Evolutionary conservation across 2,797 vertebrate genomes (phyloP).

Genomic region (Schizopygopsis pylzovi): DNA sequence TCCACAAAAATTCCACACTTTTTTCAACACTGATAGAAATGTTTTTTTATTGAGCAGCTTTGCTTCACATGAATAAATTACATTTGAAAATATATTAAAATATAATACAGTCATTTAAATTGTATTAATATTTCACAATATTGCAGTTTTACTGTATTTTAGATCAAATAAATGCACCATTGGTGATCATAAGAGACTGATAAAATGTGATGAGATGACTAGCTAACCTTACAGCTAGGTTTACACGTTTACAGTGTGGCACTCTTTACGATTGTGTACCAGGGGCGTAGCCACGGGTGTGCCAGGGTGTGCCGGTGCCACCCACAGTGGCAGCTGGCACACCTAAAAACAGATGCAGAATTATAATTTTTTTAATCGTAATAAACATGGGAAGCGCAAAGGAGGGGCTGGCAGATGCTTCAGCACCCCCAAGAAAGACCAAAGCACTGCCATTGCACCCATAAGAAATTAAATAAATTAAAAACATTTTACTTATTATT

Average conservation of each 20-base stretch:
- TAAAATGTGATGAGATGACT: background rate
- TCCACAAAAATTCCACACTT: background rate
- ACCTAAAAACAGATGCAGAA: too few relatives aligned
- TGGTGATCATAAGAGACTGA: background rate
- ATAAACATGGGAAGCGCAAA: too few relatives aligned
- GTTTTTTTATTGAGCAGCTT: background rate
- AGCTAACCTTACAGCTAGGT: background rate
- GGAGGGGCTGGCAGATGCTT: too few relatives aligned
- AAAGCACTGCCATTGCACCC: too few relatives aligned
- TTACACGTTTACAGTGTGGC: background rate
- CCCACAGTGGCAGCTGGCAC: too few relatives aligned
- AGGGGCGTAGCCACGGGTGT: too few relatives aligned
- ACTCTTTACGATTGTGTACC: background rate
- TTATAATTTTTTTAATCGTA: too few relatives aligned
- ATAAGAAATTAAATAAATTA: too few relatives aligned
- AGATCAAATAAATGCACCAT: background rate
- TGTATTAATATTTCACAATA: background rate
- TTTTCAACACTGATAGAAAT: background rate
- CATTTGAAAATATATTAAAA: background rate
- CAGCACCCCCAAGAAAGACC: too few relatives aligned
- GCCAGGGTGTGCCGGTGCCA: too few relatives aligned
- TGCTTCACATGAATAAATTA: background rate
- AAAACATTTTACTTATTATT: too few relatives aligned
- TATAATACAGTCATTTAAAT: background rate
- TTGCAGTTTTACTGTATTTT: background rate